Base-by-base conservation (phyloP, 2,888 invertebrate species). In the Peribatodes rhomboidaria region DNA sequence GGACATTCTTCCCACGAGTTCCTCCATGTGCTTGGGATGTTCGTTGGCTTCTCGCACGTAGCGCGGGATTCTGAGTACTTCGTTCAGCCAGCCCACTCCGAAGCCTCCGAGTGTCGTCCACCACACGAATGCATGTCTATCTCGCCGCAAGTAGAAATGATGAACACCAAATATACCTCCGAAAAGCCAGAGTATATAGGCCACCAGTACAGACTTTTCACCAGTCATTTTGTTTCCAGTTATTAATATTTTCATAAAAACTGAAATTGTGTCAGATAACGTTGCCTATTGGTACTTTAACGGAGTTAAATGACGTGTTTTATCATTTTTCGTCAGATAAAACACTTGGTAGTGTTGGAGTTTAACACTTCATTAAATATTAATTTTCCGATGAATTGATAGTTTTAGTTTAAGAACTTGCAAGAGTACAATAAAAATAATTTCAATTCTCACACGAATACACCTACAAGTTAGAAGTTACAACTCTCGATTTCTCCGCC, bases 141-240 rank as follows among this genome's bases (percentile, higher is more conserved):
- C 98, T 61, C 99, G 94, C 58, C 96, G 95, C 69, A 99, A 92
- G 88, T 99, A 99, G 79, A 99, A 95, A 83, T 98, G 98, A 88
- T 99, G 99, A 6, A 97, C 89, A 0, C 99, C 99, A 74, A 98
- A 96, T 76, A 97, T 88, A 4, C 99, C 99, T 16, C 98, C 98
- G 73, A 98, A 94, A 0, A 98, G 79, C 98, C 98, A 99, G 42
- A 96, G 89, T 0, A 98, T 65, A 82, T 98, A 99, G 0, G 99
- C 95, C 77, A 95, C 82, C 54, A 96, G 81, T 10, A 95, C 84
- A 1, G 95, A 96, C 81, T 96, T 96, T 69, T 88, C 77, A 49
- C 72, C 68, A 9, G 72, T 66, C 79, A 82, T 80, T 68, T 57
- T 75, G 55, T 65, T 67, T 55, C 64, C 69, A 70, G 72, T 79